Conservation (phyloP, 2,888 invertebrate species). For the Dynastes grantii region DNA sequence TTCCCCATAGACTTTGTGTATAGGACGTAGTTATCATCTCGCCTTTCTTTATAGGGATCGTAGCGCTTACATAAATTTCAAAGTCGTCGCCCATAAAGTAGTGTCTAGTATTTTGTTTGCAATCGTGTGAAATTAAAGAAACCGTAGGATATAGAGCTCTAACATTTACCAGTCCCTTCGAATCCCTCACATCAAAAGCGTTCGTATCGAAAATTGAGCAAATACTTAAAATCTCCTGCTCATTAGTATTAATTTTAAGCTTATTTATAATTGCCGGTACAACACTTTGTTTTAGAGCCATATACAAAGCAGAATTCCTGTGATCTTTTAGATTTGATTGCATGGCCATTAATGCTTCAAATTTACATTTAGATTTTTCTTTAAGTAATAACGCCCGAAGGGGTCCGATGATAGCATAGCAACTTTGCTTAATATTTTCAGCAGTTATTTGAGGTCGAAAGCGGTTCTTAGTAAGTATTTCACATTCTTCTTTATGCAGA, state of each 20-base stretch:
- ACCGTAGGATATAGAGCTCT: constrained; percentile 79
- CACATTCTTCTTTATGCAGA: constrained; percentile 77
- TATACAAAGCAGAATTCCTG: constrained; percentile 75
- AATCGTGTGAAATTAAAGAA: constrained; percentile 82
- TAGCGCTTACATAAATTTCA: constrained; percentile 77
- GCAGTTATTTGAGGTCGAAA: constrained; percentile 75
- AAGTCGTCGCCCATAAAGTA: constrained; percentile 76
- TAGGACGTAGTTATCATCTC: constrained; percentile 80
- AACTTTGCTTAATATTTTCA: constrained; percentile 72
- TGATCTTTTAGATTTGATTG: constrained; percentile 78
- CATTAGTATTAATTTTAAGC: constrained; percentile 73
- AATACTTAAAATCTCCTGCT: constrained; percentile 75
- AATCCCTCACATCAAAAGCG: constrained; percentile 77
- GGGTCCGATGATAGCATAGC: constrained; percentile 80
- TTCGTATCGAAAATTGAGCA: constrained; percentile 84
- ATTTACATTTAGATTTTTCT: constrained; percentile 73
- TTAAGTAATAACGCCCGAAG: constrained; percentile 78
- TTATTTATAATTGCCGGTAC: constrained; percentile 77
- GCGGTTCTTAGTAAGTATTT: constrained; percentile 74
- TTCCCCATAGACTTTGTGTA: constrained; percentile 81
- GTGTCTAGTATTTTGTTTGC: constrained; percentile 82
- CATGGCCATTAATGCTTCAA: constrained; percentile 73
- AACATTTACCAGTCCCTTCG: constrained; percentile 72
- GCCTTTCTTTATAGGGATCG: constrained; percentile 78
- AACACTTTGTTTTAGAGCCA: constrained; percentile 75